phyloP scores from a whole-genome alignment of 2,888 invertebrate species.

The Drosophila acutilabella region DNA sequence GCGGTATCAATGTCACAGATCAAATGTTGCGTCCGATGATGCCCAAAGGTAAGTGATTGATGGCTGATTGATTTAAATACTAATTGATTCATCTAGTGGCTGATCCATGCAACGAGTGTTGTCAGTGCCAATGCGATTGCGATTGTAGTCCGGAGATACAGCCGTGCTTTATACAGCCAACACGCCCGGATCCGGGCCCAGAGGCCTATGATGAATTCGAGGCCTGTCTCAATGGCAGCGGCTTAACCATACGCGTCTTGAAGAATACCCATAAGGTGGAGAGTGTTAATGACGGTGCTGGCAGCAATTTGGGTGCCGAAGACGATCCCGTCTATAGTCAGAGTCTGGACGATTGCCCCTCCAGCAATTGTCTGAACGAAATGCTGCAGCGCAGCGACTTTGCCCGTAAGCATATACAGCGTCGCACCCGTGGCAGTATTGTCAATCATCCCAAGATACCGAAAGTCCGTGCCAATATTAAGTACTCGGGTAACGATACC shows the following conservation, averaged over 20 bases:
- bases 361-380: slow-evolving; percentile 43
- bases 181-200: slow-evolving; percentile 75
- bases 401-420: slow-evolving; percentile 49
- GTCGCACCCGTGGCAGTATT: slow-evolving; percentile 53
- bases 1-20: slow-evolving; percentile 17
- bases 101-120: slow-evolving; percentile 36
- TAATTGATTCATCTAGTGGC: neutral
- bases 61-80: neutral
- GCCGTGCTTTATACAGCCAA: slow-evolving; percentile 72
- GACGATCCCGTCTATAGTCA: slow-evolving; percentile 53
- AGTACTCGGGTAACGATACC: slow-evolving; percentile 83
- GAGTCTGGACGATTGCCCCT: slow-evolving; percentile 39
- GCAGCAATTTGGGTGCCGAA: slow-evolving; percentile 22
- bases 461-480: slow-evolving; percentile 83
- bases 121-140: slow-evolving; percentile 55
- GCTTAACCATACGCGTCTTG: slow-evolving; percentile 81
- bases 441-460: slow-evolving; percentile 80
- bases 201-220: slow-evolving; percentile 84
- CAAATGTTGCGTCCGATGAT: slow-evolving; percentile 15
- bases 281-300: slow-evolving; percentile 73
- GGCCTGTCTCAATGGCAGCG: slow-evolving; percentile 81
- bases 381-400: slow-evolving; percentile 54
- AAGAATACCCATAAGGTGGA: slow-evolving; percentile 83
- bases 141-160: slow-evolving; percentile 64
- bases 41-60: slow-evolving; percentile 10